phyloP scores from a whole-genome alignment of 2,113 vertebrate genomes.

The Gambusia holbrooki region DNA sequence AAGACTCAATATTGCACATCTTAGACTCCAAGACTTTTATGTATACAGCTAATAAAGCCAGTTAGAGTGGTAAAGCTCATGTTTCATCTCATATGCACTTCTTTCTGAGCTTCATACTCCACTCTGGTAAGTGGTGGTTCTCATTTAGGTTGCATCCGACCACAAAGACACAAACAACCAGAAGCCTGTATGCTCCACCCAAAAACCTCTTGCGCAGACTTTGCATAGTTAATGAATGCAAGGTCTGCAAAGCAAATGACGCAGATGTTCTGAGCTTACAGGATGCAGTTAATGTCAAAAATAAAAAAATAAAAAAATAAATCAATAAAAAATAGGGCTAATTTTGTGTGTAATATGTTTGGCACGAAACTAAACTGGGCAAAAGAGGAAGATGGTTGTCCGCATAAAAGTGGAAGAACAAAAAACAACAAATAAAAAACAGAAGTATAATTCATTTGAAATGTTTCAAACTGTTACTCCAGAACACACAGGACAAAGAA shows the following conservation, averaged over 20 bases:
- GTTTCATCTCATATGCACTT: not conserved
- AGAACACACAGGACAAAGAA: too few relatives aligned
- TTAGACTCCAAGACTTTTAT: not conserved
- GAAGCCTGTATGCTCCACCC: not conserved
- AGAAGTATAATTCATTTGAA: too few relatives aligned
- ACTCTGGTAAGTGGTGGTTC: not conserved
- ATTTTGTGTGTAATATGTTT: too few relatives aligned
- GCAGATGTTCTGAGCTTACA: not conserved
- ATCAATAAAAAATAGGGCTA: too few relatives aligned
- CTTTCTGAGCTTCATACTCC: not conserved
- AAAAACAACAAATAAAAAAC: too few relatives aligned
- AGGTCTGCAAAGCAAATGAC: not conserved
- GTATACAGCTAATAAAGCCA: not conserved
- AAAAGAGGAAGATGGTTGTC: too few relatives aligned
- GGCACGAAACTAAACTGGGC: too few relatives aligned
- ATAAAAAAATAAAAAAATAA: too few relatives aligned
- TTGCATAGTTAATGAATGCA: not conserved
- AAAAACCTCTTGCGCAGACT: not conserved
- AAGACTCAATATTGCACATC: too few relatives aligned
- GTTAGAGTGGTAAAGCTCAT: not conserved
- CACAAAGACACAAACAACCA: not conserved
- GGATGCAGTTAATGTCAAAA: not conserved
- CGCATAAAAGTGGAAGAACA: too few relatives aligned
- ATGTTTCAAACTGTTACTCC: too few relatives aligned
- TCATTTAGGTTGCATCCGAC: not conserved